Percentiles rank a stretch among this genome's conserved stretches.
Evolutionary conservation across 92 coral and sea anemone species (phyloP).

Genomic region (Scolanthus callimorphus): DNA sequence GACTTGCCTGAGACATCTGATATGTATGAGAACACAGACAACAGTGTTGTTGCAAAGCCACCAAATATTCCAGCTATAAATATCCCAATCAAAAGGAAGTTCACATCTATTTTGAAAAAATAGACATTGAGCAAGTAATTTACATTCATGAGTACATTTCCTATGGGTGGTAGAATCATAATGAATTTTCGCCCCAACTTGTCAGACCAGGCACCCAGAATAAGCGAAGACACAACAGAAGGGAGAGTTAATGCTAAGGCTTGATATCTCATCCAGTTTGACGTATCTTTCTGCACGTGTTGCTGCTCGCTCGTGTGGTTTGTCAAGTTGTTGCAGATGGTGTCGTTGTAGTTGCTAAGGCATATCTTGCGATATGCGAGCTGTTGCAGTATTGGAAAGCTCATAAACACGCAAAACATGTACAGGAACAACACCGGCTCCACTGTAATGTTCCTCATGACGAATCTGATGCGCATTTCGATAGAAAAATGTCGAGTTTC

Average conservation of each 20-base stretch:
- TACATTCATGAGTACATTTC: constrained; percentile 54
- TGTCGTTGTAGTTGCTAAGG: constrained; percentile 43
- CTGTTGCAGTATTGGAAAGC: constrained; percentile 80
- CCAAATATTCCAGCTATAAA: constrained; percentile 76
- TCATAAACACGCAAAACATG: constrained; percentile 78
- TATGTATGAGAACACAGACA: constrained; percentile 85
- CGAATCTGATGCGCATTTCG: too few relatives aligned
- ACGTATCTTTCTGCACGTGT: constrained; percentile 61
- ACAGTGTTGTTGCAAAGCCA: constrained; percentile 72
- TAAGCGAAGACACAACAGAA: constrained; percentile 65
- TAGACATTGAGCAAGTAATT: constrained; percentile 62
- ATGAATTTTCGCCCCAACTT: constrained; percentile 77
- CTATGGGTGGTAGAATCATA: constrained; percentile 70
- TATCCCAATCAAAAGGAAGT: constrained; percentile 68
- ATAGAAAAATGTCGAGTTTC: too few relatives aligned
- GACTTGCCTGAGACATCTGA: constrained; percentile 81
- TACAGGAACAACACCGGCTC: constrained; percentile 86
- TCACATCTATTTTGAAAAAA: constrained; percentile 57
- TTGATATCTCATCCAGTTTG: constrained; percentile 85
- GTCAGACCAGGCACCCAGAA: constrained; percentile 94
- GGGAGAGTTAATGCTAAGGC: constrained; percentile 61
- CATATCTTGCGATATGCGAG: constrained; percentile 87
- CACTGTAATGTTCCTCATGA: constrained; percentile 62
- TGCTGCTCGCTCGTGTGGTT: constrained; percentile 28
- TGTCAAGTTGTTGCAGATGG: constrained; percentile 69